Evolutionary conservation across 2,797 vertebrate species (phyloP), one percentile per base, ranked within the genome.

Genomic region (Acanthopagrus latus): DNA sequence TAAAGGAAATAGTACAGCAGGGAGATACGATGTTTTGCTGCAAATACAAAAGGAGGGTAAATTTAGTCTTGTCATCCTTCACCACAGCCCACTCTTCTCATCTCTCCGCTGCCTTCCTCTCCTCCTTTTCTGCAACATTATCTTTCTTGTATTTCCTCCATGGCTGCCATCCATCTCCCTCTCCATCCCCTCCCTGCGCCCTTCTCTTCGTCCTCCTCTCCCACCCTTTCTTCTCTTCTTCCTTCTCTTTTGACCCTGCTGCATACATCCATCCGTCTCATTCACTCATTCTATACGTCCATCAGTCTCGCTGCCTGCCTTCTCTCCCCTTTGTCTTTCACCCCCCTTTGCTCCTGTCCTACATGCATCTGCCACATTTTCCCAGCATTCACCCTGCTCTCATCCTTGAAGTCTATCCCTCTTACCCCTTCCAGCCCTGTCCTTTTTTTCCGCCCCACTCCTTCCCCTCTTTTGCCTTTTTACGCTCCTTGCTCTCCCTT

Each of bases 321-420:
- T 79, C 57, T 55, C 51, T 56, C 43, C 72, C 71, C 48, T 51
- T 67, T 58, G 8, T 66, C 74, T 44, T 80, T 62, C 73, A 80
- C 74, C 60, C 58, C 71, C 57, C 56, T 71, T 71, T 58, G 55
- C 52, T 47, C 12, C 64, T 73, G 60, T 65, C 54, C 70, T 65
- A 68, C 68, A 81, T 82, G 67, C 71, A 86, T 82, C 83, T 78
- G 66, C 50, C 63, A 70, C 83, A 67, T 55, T 77, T 43, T 70
- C 58, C 50, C 46, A 60, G 57, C 63, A 56, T 74, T 80, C 78
- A 47, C 70, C 74, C 51, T 78, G 54, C 68, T 67, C 71, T 76
- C 70, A 82, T 81, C 68, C 71, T 74, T 78, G 70, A 81, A 79
- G 76, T 69, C 50, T 68, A 66, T 78, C 38, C 73, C 20, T 79